Percentiles rank a stretch among this genome's conserved stretches.
Conservation (phyloP, 2,797 vertebrate genomes). For the Gobio occitaniae region DNA sequence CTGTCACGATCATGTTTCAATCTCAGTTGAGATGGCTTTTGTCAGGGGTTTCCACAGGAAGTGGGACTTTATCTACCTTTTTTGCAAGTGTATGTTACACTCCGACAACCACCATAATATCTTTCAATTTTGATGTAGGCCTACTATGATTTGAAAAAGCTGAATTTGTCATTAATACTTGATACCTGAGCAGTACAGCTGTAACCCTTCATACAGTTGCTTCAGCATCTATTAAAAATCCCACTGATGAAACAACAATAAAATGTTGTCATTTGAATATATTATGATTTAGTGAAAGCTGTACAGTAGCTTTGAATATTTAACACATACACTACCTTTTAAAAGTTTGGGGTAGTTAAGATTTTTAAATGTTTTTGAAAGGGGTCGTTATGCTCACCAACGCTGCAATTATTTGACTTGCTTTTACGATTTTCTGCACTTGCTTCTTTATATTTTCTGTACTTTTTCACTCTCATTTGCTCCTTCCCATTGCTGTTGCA, state of each 20-base stretch:
- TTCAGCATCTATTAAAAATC: background rate
- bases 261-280: background rate
- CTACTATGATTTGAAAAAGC: background rate
- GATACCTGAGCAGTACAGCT: background rate
- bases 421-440: background rate
- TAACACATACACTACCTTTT: background rate
- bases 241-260: background rate
- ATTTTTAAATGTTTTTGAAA: background rate
- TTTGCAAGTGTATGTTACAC: background rate
- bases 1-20: conserved; percentile 37
- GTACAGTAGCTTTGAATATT: background rate
- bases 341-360: background rate
- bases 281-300: background rate
- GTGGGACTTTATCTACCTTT: conserved; percentile 14
- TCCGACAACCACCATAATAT: background rate
- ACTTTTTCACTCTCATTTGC: conserved; percentile 35
- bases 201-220: background rate
- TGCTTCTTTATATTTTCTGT: background rate
- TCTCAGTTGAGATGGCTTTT: conserved; percentile 13
- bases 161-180: background rate
- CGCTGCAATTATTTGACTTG: background rate
- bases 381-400: background rate
- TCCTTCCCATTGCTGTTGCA: conserved; percentile 21
- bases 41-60: conserved; percentile 46
- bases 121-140: background rate